Conservation (phyloP, 2,797 vertebrate genomes). For the Pseudopleuronectes americanus region DNA sequence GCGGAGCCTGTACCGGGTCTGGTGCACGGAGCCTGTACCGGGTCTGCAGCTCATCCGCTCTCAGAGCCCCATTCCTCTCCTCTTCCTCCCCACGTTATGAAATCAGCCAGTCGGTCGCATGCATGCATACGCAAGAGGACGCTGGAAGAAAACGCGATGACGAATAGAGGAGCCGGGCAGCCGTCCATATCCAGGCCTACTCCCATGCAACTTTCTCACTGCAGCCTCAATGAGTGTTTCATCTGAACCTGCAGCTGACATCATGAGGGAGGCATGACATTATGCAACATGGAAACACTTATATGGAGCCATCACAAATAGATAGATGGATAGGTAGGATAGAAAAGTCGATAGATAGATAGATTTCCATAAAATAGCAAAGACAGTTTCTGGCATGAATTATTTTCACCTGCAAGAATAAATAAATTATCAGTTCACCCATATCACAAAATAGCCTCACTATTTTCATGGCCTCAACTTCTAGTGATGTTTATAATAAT, state of each 20-base stretch:
- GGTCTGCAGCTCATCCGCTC: slow-evolving; percentile 47
- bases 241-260: slow-evolving; percentile 12
- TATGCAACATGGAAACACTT: background rate
- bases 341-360: no score
- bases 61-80: slow-evolving; percentile 74
- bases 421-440: background rate
- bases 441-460: background rate
- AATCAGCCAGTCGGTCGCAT: slow-evolving; percentile 76
- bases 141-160: slow-evolving; percentile 78
- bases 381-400: background rate
- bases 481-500: no score
- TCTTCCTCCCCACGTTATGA: slow-evolving; percentile 74
- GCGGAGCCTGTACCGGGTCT: slow-evolving; percentile 56
- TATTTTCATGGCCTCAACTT: no score
- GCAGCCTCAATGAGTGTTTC: background rate
- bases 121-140: slow-evolving; percentile 74
- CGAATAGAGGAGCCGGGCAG: slow-evolving; percentile 71
- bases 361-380: no score
- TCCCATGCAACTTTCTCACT: slow-evolving; percentile 14
- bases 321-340: no score
- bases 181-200: slow-evolving; percentile 56
- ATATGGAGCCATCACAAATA: no score
- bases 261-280: background rate
- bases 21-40: slow-evolving; percentile 50
- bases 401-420: background rate